phyloP scores from a whole-genome alignment of 2,888 invertebrate species.

The Melanargia galathea region DNA sequence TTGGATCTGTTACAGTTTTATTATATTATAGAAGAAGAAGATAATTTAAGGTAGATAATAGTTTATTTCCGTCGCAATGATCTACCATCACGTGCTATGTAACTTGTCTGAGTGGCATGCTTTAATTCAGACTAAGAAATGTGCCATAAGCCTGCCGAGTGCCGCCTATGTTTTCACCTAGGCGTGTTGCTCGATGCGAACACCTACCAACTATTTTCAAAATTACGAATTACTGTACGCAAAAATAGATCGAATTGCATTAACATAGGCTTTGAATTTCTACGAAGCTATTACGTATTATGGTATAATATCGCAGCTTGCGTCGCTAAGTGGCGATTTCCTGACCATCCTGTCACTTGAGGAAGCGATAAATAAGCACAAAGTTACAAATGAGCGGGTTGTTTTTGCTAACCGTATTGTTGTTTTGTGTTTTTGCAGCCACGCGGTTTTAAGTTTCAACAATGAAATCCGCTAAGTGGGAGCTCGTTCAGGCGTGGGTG shows the following conservation, averaged over 20 bases:
- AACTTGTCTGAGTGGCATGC: no score
- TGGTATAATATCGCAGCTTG: constrained; percentile 29
- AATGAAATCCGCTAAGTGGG: neutral
- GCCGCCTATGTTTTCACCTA: neutral
- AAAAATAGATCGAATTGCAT: neutral
- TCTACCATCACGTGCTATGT: no score
- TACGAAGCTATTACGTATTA: constrained; percentile 18
- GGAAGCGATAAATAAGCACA: constrained; percentile 51
- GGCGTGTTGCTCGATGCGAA: neutral
- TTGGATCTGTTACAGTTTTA: no score
- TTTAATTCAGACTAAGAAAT: no score
- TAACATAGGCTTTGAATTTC: constrained; percentile 17
- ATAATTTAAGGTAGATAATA: no score
- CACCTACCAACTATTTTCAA: constrained; percentile 17
- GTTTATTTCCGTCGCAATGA: no score
- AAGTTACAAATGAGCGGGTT: constrained; percentile 39
- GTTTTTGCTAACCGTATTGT: constrained; percentile 35
- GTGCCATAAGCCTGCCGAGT: neutral
- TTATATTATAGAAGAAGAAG: no score
- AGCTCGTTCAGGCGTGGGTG: neutral
- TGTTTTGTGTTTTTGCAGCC: constrained; percentile 29
- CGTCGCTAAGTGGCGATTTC: constrained; percentile 50
- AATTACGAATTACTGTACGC: constrained; percentile 3
- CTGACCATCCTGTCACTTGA: constrained; percentile 46
- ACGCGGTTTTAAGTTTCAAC: constrained; percentile 12